These are phyloP conservation scores for Rhingia campestris DNA, from an alignment of 2,888 invertebrate genomes.

Conservation along the genomic window DNA sequence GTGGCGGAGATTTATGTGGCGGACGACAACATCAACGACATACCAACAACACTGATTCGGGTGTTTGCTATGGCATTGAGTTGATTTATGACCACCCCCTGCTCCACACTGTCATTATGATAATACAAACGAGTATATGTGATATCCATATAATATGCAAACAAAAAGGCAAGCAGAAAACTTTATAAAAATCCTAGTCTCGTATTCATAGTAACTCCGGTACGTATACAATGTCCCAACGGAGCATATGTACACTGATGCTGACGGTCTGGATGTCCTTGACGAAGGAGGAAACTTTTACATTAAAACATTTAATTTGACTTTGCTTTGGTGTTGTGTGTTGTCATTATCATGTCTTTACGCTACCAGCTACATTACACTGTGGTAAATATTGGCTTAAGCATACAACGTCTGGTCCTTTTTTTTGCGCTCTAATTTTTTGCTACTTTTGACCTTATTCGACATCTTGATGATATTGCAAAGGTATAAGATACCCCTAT, in stretches of 20 bases:
- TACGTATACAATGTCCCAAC: neutral
- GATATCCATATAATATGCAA: constrained; percentile 16
- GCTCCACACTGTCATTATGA: constrained; percentile 42
- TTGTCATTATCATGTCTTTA: constrained; percentile 20
- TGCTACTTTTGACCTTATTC: constrained; percentile 29
- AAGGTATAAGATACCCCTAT: neutral
- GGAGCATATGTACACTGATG: constrained; percentile 23
- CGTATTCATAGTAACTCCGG: neutral
- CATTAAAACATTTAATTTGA: constrained; percentile 53
- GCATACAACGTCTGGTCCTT: constrained; percentile 13
- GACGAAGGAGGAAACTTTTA: constrained; percentile 31
- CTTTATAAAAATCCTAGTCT: constrained; percentile 14
- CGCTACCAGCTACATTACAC: constrained; percentile 10
- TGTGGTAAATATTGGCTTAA: constrained; percentile 41
- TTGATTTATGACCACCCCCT: constrained; percentile 59
- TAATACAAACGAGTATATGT: constrained; percentile 9
- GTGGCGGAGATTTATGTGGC: constrained; percentile 57
- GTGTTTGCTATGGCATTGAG: constrained; percentile 41
- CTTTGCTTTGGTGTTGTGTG: constrained; percentile 9
- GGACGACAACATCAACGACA: constrained; percentile 51
- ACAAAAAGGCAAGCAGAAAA: constrained; percentile 11
- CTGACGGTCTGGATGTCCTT: constrained; percentile 32
- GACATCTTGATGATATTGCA: constrained; percentile 14
- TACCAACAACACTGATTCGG: constrained; percentile 46
- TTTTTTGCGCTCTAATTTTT: neutral